These are phyloP conservation scores for Amphipoea oculea DNA, from an alignment of 2,888 invertebrate species.

Conservation along the genomic window DNA sequence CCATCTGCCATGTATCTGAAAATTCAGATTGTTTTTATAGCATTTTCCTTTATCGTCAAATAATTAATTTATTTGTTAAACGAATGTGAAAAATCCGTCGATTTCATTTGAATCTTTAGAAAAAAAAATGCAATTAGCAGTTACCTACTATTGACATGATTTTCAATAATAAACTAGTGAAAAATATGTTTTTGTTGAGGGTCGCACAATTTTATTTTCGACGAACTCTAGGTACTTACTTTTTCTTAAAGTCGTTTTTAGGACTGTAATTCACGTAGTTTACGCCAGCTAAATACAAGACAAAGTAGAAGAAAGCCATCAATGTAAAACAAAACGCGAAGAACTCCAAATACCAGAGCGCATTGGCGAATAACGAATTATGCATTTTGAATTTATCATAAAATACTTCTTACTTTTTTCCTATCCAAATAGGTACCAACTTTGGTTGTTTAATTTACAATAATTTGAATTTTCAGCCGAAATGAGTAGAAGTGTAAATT, in stretches of 20 bases:
- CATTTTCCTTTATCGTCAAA: background rate
- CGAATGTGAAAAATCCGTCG: background rate
- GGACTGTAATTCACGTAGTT: constrained; percentile 77
- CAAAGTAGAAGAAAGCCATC: constrained; percentile 78
- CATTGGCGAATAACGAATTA: constrained; percentile 74
- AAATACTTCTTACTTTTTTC: background rate
- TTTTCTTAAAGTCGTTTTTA: constrained; percentile 75
- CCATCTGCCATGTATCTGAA: constrained; percentile 83
- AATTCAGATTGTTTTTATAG: constrained; percentile 25
- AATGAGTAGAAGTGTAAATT: background rate
- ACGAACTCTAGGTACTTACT: constrained; percentile 76
- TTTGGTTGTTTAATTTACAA: background rate
- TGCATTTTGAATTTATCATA: constrained; percentile 67
- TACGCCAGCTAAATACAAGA: constrained; percentile 79
- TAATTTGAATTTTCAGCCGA: background rate
- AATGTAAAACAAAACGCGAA: constrained; percentile 76
- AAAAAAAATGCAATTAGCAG: background rate
- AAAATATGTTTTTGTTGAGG: too few relatives aligned
- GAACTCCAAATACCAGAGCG: constrained; percentile 85
- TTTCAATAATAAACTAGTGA: background rate
- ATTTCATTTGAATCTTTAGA: background rate
- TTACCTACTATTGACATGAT: background rate
- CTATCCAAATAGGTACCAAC: background rate
- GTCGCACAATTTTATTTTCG: background rate
- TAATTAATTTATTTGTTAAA: background rate